Conservation (phyloP, 2,888 invertebrate species). For the Masnerella sp. region DNA sequence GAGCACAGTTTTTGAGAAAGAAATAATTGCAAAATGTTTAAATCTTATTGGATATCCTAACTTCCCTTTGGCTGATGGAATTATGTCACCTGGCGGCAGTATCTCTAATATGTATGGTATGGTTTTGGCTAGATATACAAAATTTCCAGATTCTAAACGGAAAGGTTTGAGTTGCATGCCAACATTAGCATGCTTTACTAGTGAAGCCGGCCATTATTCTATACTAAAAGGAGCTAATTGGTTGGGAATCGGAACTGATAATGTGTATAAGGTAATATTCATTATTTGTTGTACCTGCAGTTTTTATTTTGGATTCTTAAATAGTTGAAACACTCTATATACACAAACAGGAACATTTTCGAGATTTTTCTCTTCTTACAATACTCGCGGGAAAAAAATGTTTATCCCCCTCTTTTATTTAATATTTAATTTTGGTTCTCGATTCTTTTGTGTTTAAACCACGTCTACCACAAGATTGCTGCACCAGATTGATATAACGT, state of each 20-base stretch:
- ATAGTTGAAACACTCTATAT: no score
- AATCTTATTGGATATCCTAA: constrained; percentile 81
- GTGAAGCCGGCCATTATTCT: constrained; percentile 91
- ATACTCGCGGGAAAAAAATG: no score
- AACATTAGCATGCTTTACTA: constrained; percentile 85
- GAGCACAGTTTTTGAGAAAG: constrained; percentile 86
- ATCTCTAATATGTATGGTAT: constrained; percentile 88
- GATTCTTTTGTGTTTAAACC: no score
- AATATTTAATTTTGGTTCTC: no score
- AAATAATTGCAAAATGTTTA: constrained; percentile 81
- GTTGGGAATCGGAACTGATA: constrained; percentile 90
- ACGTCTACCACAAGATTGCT: no score
- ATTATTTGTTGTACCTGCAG: no score
- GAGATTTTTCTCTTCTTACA: no score
- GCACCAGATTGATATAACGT: no score
- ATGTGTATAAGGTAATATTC: constrained; percentile 76
- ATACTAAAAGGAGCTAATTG: constrained; percentile 88
- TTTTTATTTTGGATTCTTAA: no score
- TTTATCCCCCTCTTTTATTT: no score
- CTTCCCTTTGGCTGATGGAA: constrained; percentile 83
- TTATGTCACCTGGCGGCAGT: constrained; percentile 89
- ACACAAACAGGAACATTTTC: no score
- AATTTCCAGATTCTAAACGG: constrained; percentile 84
- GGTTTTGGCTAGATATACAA: constrained; percentile 84
- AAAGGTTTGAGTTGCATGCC: constrained; percentile 82